phyloP scores from a whole-genome alignment of 2,888 invertebrate genomes.

The Subacronicta megacephala region DNA sequence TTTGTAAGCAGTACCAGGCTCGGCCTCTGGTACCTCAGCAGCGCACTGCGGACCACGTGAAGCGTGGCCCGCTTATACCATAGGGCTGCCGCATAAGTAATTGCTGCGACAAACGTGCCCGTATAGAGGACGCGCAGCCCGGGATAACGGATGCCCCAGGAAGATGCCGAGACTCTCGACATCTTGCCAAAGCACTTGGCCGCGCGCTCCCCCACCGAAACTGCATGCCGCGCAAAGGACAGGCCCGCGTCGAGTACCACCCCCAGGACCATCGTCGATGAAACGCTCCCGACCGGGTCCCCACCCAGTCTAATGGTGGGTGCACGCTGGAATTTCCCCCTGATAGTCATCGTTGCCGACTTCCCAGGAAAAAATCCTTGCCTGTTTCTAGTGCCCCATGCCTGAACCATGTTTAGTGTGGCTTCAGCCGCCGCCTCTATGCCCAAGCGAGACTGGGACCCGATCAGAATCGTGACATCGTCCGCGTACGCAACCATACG shows the following conservation, averaged over 20 bases:
- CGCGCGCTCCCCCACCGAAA: conserved; percentile 37
- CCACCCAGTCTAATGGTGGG: not conserved
- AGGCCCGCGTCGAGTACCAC: conserved; percentile 13
- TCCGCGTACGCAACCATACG: conserved; percentile 52
- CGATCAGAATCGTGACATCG: conserved; percentile 51
- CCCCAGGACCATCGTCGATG: conserved; percentile 11
- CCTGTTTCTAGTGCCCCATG: conserved; percentile 41
- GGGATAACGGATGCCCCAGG: conserved; percentile 51
- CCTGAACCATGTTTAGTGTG: conserved; percentile 11
- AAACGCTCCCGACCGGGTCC: conserved; percentile 5
- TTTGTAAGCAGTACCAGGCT: not conserved
- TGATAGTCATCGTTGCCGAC: conserved; percentile 40
- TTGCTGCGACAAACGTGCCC: too few relatives aligned
- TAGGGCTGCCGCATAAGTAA: too few relatives aligned
- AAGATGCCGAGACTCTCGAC: conserved; percentile 50
- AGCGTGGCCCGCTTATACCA: conserved; percentile 5
- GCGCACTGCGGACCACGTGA: not conserved
- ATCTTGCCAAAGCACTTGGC: conserved; percentile 46
- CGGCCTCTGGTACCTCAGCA: not conserved
- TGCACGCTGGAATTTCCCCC: conserved; percentile 10
- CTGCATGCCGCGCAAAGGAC: conserved; percentile 31
- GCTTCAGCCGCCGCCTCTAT: conserved; percentile 27
- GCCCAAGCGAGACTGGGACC: conserved; percentile 26
- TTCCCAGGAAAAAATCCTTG: conserved; percentile 49
- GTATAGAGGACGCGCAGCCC: too few relatives aligned